Evolutionary conservation across 2,797 vertebrate genomes (phyloP).

Genomic region (Dendrocincla fuliginosa): DNA sequence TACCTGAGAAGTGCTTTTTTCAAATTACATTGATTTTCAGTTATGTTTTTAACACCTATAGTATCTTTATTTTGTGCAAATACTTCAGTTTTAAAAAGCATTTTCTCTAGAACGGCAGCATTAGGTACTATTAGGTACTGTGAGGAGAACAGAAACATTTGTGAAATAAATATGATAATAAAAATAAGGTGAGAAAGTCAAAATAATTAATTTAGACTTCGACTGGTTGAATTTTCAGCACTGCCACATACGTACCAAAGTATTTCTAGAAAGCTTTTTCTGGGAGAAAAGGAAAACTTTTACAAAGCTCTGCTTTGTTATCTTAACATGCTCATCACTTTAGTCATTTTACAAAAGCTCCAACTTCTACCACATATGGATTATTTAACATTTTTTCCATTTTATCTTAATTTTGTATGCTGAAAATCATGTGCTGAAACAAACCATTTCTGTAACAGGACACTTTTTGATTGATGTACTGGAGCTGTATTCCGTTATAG

Average conservation of each 20-base stretch:
- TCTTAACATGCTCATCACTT: neutral
- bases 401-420: neutral
- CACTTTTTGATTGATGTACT: neutral
- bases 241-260: neutral
- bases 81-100: neutral
- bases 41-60: neutral
- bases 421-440: neutral
- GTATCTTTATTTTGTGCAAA: neutral
- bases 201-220: neutral
- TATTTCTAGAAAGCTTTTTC: neutral
- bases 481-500: neutral
- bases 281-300: neutral
- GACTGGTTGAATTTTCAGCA: neutral
- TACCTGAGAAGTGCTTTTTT: neutral
- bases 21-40: neutral
- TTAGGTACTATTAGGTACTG: neutral
- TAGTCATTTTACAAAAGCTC: neutral
- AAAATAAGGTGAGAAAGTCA: neutral
- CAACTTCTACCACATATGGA: neutral
- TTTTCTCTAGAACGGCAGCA: neutral
- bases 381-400: neutral
- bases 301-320: neutral
- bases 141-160: neutral
- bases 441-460: neutral
- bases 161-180: neutral